Conservation (phyloP, 2,797 vertebrate species). For the Acrossocheilus wenchowensis region DNA sequence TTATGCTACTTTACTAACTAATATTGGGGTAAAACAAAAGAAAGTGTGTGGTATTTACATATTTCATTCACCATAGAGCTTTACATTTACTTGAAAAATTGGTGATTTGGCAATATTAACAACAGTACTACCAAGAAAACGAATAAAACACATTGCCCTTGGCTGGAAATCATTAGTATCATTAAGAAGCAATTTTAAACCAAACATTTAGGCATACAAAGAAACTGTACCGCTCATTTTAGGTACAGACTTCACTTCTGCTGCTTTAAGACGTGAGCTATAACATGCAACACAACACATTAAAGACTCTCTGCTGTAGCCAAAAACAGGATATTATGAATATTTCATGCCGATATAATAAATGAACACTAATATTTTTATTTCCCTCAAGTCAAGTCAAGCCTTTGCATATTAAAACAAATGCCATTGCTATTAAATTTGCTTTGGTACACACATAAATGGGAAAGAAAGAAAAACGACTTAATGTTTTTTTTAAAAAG, state of each 20-base stretch:
- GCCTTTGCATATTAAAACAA: neutral
- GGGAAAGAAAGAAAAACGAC: neutral
- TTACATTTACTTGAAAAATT: neutral
- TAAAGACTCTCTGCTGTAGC: neutral
- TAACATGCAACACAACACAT: slow-evolving; percentile 1
- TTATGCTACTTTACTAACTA: neutral
- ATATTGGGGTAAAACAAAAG: neutral
- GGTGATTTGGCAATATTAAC: neutral
- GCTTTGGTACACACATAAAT: neutral
- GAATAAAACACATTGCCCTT: neutral
- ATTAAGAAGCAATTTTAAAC: neutral
- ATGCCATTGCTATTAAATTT: neutral
- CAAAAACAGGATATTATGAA: neutral
- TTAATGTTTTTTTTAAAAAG: neutral
- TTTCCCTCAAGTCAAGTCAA: slow-evolving; percentile 5
- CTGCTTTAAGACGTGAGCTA: neutral
- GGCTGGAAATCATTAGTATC: neutral
- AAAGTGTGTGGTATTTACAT: neutral
- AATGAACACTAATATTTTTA: neutral
- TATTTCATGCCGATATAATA: neutral
- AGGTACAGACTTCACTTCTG: neutral
- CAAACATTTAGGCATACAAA: neutral
- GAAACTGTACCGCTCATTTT: neutral
- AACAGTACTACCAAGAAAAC: neutral
- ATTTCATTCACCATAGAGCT: neutral